Evolutionary conservation across 2,888 invertebrate species (phyloP).

Genomic region (Phytoseiulus persimilis): DNA sequence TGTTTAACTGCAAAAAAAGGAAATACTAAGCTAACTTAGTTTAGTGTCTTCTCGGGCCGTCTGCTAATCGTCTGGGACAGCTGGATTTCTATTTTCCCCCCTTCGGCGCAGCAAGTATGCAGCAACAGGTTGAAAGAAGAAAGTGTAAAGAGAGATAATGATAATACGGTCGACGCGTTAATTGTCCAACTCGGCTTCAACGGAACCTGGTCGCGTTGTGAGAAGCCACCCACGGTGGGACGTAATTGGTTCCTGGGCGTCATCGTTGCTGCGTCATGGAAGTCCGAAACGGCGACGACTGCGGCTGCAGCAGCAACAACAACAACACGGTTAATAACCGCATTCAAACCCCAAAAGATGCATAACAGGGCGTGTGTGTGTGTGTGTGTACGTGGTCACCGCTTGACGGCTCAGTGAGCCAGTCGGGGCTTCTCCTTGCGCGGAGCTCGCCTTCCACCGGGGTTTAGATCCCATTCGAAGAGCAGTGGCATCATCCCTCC

Average conservation of each 20-base stretch:
- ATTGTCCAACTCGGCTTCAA: not conserved
- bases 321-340: not conserved
- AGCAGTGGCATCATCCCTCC: too few relatives aligned
- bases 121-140: not conserved
- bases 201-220: not conserved
- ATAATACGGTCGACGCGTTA: not conserved
- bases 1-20: not conserved
- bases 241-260: not conserved
- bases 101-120: not conserved
- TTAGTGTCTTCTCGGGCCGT: not conserved
- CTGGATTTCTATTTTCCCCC: not conserved
- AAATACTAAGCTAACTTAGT: not conserved
- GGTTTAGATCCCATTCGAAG: too few relatives aligned
- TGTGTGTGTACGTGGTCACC: too few relatives aligned
- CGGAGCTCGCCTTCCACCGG: too few relatives aligned
- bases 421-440: not conserved
- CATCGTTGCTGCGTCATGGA: not conserved
- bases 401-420: not conserved
- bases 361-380: not conserved
- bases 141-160: not conserved
- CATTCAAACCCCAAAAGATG: not conserved
- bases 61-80: not conserved
- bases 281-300: not conserved
- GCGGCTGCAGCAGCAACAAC: not conserved
- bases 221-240: not conserved